These are phyloP conservation scores for Stramonita haemastoma DNA, from an alignment of 2,888 invertebrate genomes.

Conservation along the genomic window DNA sequence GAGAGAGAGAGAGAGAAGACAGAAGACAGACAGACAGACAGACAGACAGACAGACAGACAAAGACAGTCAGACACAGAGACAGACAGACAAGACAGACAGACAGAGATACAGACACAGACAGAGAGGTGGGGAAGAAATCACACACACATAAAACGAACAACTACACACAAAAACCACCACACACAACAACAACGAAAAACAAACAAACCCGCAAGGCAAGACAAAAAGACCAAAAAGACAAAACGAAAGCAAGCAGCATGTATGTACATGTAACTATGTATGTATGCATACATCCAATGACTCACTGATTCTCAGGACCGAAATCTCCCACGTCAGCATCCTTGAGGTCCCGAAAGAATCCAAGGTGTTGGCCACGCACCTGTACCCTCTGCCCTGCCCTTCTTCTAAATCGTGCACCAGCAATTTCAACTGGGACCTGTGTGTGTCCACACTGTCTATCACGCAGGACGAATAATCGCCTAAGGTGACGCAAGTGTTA, in stretches of 20 bases:
- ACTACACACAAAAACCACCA: too few species aligned
- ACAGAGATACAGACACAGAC: too few species aligned
- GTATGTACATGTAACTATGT: too few species aligned
- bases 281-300: too few species aligned
- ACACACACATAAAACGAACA: too few species aligned
- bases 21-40: too few species aligned
- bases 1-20: neutral
- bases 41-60: too few species aligned
- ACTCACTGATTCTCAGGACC: neutral
- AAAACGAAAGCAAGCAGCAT: neutral
- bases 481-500: slow-evolving; percentile 9
- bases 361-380: neutral
- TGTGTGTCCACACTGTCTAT: slow-evolving; percentile 2
- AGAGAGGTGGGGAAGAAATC: too few species aligned
- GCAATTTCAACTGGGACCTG: neutral
- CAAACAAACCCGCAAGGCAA: too few species aligned
- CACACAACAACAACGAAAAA: too few species aligned
- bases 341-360: neutral
- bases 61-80: too few species aligned
- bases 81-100: too few species aligned
- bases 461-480: slow-evolving; percentile 26
- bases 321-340: neutral
- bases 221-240: neutral
- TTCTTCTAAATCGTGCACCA: slow-evolving; percentile 30
- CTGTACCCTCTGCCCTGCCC: slow-evolving; percentile 11